These are phyloP conservation scores for Anoplius nigerrimus DNA, from an alignment of 2,888 invertebrate genomes.

Conservation along the genomic window DNA sequence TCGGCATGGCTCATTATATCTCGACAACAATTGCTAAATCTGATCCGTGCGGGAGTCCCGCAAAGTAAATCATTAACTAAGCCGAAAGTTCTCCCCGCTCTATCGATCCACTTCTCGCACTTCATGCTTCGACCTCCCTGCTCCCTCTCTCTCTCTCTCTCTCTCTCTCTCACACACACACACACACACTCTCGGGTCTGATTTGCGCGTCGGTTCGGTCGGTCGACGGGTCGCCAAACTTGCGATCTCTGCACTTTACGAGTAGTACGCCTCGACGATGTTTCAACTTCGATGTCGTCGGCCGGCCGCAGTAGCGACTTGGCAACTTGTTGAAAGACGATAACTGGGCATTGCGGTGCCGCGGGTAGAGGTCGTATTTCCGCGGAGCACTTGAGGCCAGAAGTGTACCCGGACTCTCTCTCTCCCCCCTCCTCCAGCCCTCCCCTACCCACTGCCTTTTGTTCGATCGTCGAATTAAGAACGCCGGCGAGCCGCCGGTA, in stretches of 20 bases:
- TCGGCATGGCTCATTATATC: constrained; percentile 27
- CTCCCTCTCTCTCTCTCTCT: not conserved
- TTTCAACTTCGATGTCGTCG: constrained; percentile 19
- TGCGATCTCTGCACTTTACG: constrained; percentile 24
- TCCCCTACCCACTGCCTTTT: too few relatives aligned
- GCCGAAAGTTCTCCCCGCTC: constrained; percentile 26
- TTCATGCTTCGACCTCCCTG: not conserved
- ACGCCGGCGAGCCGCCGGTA: constrained; percentile 1
- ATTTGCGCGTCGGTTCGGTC: not conserved
- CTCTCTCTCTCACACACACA: not conserved
- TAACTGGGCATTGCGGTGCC: not conserved
- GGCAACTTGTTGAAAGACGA: constrained; percentile 17
- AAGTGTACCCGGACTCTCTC: not conserved
- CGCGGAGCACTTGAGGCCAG: constrained; percentile 15
- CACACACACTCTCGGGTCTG: too few relatives aligned
- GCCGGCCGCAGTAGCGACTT: not conserved
- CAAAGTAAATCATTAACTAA: constrained; percentile 46
- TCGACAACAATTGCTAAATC: constrained; percentile 36
- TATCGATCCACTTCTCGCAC: constrained; percentile 17
- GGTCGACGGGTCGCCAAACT: constrained; percentile 29
- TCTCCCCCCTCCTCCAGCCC: constrained; percentile 17
- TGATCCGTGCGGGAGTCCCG: constrained; percentile 23
- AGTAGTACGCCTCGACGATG: constrained; percentile 18
- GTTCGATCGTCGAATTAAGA: constrained; percentile 40
- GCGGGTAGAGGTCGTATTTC: constrained; percentile 14